Percentiles rank a stretch among this genome's conserved stretches.
Conservation (phyloP, 2,113 vertebrate species). For the Megalops atlanticus region DNA sequence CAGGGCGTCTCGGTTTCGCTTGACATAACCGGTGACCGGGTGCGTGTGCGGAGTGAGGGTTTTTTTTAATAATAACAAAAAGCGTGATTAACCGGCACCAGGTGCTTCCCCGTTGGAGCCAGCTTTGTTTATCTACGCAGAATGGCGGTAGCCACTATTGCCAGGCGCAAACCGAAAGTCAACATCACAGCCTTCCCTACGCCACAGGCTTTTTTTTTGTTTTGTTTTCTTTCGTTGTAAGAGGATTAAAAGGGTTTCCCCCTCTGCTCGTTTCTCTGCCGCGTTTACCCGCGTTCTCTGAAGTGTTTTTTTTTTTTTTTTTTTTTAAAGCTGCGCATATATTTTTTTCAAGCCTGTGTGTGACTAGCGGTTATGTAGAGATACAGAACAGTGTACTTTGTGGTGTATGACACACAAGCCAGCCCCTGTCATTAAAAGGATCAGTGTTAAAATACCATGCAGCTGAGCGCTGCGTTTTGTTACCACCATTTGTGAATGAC, state of each 20-base stretch:
- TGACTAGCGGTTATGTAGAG: background rate
- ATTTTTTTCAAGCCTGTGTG: slow-evolving; percentile 6
- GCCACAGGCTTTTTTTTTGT: background rate
- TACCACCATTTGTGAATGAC: background rate
- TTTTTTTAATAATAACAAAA: background rate
- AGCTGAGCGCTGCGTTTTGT: background rate
- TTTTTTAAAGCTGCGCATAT: background rate
- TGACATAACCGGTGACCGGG: background rate
- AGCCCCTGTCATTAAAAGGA: background rate
- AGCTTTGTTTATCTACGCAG: background rate
- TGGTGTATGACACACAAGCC: too few species aligned
- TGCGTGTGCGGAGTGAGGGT: background rate
- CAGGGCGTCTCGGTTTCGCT: background rate
- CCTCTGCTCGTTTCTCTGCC: background rate
- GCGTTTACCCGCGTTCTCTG: background rate
- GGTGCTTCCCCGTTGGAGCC: slow-evolving; percentile 3
- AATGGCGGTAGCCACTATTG: background rate
- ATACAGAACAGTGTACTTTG: background rate
- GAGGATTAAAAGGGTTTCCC: slow-evolving; percentile 2
- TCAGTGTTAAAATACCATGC: background rate
- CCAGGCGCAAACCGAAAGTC: background rate
- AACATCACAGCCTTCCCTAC: too few species aligned
- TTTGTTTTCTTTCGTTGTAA: background rate
- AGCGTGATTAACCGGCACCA: background rate
- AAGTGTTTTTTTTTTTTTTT: background rate